Conservation (phyloP, 2,888 invertebrate genomes). For the Marasmarcha lunaedactyla region DNA sequence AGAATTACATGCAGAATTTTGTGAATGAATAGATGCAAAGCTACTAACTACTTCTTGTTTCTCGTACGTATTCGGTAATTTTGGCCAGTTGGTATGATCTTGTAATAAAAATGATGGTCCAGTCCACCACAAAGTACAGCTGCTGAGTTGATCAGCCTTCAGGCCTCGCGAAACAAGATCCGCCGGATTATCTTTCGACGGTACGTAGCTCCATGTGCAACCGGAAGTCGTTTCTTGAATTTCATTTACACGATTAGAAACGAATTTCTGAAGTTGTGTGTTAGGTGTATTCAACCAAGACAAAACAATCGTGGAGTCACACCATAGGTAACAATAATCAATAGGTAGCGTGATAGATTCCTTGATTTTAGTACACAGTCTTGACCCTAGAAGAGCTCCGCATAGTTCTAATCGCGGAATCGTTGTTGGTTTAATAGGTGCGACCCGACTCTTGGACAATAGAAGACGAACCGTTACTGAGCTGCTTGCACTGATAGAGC, state of each 20-base stretch:
- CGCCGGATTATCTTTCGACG: background rate
- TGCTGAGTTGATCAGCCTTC: background rate
- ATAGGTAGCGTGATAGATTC: too few species aligned
- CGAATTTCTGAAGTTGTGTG: too few species aligned
- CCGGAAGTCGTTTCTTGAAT: background rate
- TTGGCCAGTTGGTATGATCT: background rate
- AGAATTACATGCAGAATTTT: background rate
- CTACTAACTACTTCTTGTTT: conserved; percentile 1
- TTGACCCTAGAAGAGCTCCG: too few species aligned
- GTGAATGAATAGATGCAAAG: background rate
- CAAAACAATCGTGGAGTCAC: background rate
- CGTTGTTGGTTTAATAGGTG: too few species aligned
- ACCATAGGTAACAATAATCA: too few species aligned
- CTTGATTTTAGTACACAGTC: too few species aligned
- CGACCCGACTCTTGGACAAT: too few species aligned
- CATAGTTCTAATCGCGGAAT: too few species aligned
- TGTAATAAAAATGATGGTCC: background rate
- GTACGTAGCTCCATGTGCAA: conserved; percentile 1
- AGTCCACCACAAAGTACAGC: background rate
- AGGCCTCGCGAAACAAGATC: conserved; percentile 1
- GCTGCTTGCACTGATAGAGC: too few species aligned
- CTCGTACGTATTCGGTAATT: background rate
- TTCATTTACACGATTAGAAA: background rate
- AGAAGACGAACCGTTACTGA: too few species aligned
- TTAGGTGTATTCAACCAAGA: background rate